phyloP scores from a whole-genome alignment of 1,140 invertebrate species.

The Monomorium pharaonis region DNA sequence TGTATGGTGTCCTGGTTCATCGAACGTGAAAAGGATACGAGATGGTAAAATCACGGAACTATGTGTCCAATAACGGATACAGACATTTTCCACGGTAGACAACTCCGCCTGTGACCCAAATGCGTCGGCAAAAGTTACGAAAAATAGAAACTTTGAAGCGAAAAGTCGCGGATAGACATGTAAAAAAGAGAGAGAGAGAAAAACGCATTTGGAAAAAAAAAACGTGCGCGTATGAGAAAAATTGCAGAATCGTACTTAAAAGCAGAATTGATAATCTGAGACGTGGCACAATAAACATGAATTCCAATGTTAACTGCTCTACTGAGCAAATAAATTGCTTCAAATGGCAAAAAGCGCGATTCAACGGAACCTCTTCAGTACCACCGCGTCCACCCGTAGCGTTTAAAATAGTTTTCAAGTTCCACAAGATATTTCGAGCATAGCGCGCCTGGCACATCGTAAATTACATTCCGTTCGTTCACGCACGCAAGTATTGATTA shows the following conservation, averaged over 20 bases:
- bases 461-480: conserved; percentile 55
- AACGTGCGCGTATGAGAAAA: not conserved
- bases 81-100: conserved; percentile 17
- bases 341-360: conserved; percentile 31
- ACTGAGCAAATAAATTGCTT: conserved; percentile 31
- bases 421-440: conserved; percentile 47
- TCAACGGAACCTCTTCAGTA: conserved; percentile 6
- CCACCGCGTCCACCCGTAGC: not conserved
- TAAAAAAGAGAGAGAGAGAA: not conserved
- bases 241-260: not conserved
- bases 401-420: conserved; percentile 55
- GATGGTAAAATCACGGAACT: conserved; percentile 33
- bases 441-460: conserved; percentile 42
- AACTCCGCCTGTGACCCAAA: conserved; percentile 15
- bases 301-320: not conserved
- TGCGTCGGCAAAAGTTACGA: not conserved
- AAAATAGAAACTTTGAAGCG: conserved; percentile 11
- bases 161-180: not conserved
- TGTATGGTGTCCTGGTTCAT: conserved; percentile 36
- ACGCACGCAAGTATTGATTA: conserved; percentile 58
- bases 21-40: conserved; percentile 41
- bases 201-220: not conserved
- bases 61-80: conserved; percentile 44
- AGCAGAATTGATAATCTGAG: not conserved
- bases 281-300: not conserved